phyloP scores from a whole-genome alignment of 2,113 vertebrate genomes.

The Paracanthobrama guichenoti region DNA sequence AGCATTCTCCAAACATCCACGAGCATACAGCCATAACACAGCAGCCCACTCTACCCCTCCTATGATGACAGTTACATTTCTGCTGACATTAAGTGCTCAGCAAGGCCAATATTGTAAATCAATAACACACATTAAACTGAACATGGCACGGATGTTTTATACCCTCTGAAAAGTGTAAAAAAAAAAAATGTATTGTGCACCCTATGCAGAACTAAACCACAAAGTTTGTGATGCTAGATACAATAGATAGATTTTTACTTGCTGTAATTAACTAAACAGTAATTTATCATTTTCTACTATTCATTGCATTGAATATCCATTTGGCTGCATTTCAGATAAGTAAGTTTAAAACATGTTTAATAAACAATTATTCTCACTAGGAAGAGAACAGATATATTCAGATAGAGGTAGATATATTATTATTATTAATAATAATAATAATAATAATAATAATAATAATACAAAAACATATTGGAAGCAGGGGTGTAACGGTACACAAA shows the following conservation, averaged over 20 bases:
- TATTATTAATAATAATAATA: not conserved
- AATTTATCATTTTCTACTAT: not conserved
- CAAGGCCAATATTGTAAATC: slow-evolving; percentile 26
- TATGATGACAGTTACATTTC: slow-evolving; percentile 1
- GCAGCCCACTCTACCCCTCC: not conserved
- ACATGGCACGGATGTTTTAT: slow-evolving; percentile 1
- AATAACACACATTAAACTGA: slow-evolving; percentile 23
- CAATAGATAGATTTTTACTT: not conserved
- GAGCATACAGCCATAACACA: not conserved
- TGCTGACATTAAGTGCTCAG: slow-evolving; percentile 18
- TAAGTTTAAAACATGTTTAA: not conserved
- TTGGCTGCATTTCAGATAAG: not conserved
- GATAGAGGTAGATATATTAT: too few relatives aligned
- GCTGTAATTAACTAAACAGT: not conserved
- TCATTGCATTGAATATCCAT: not conserved
- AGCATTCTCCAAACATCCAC: not conserved
- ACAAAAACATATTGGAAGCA: not conserved
- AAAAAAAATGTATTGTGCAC: not conserved
- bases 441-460: not conserved
- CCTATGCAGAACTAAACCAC: not conserved
- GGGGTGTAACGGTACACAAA: too few relatives aligned
- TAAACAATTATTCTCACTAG: not conserved
- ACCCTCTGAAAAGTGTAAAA: not conserved
- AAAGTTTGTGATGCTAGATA: not conserved
- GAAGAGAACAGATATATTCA: not conserved